A percentile compares a stretch with the other conserved stretches of the same genome.
phyloP scores from a whole-genome alignment of 1,140 invertebrate species.

The Branchinecta lindahli region DNA sequence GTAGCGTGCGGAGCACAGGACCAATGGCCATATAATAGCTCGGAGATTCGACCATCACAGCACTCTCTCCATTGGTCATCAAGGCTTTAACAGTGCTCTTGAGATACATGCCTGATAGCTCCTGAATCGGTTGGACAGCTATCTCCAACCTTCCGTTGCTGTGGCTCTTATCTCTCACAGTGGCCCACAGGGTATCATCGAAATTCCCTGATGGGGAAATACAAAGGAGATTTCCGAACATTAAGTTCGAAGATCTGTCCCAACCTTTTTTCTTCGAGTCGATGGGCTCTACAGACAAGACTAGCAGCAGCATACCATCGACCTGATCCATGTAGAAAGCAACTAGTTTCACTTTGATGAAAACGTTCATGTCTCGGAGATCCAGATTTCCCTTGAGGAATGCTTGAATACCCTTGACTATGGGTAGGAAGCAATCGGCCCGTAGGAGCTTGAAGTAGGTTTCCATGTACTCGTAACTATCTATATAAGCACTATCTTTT shows the following conservation, averaged over 20 bases:
- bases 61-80: constrained; percentile 14
- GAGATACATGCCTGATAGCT: neutral
- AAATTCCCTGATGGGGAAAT: constrained; percentile 18
- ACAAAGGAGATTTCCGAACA: constrained; percentile 16
- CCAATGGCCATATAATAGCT: constrained; percentile 14
- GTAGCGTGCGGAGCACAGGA: constrained; percentile 12
- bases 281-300: constrained; percentile 10
- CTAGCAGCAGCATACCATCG: constrained; percentile 1
- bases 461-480: constrained; percentile 18
- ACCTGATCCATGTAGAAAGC: constrained; percentile 16
- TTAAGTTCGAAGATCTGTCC: neutral
- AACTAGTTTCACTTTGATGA: constrained; percentile 2
- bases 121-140: constrained; percentile 14
- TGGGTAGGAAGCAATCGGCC: constrained; percentile 16
- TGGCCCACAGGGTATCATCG: constrained; percentile 13
- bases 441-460: constrained; percentile 15
- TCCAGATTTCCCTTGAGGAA: constrained; percentile 14
- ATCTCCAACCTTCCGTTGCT: neutral
- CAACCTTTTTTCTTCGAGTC: constrained; percentile 11
- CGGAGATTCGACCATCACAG: constrained; percentile 15
- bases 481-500: neutral
- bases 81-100: neutral
- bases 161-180: neutral
- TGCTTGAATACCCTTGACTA: constrained; percentile 8
- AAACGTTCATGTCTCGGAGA: constrained; percentile 17